Evolutionary conservation across 2,888 invertebrate genomes (phyloP), one percentile per base, ranked within the genome.

Genomic region (Cacoxenus indagator): DNA sequence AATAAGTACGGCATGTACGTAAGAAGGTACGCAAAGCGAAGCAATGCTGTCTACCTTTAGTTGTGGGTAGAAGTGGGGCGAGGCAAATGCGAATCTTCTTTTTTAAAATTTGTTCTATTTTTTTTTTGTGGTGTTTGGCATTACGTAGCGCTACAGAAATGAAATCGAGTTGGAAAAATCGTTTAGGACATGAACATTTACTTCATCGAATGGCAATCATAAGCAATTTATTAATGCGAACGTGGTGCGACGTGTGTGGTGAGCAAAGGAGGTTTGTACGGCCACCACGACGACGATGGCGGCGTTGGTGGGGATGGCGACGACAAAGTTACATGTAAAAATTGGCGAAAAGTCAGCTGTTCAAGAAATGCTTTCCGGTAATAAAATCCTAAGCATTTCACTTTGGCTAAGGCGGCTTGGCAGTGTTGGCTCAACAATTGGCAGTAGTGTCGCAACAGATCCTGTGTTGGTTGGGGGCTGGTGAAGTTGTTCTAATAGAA

Each of bases 151-250:
- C n/a, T n/a, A n/a, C 24, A 24, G 17, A 22, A 37, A 17, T 29
- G 51, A 61, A 69, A 72, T 67, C 64, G 31, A 61, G 65, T 70
- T 78, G 76, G n/a, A 78, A 77, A 71, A 67, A 65, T 65, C 64
- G 65, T 74, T 59, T 37, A 31, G 1, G 26, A 70, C 68, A 72
- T 69, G 71, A 70, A 69, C 65, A 77, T 59, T 72, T 76, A 78
- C 70, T 73, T 78, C 74, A 76, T 79, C 71, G 78, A 76, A 72
- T 68, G 71, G 74, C 78, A 81, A 77, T 79, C 81, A 79, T 74
- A 78, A 75, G 72, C 78, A 79, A 81, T 81, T 81, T 81, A 73
- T 74, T 71, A 71, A 75, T 76, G 73, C 79, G 75, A 73, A 77
- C 76, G 54, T 54, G 37, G 46, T n/a, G 17, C 46, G 17, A 46